phyloP scores from a whole-genome alignment of 2,797 vertebrate species.

The Onychomys torridus region DNA sequence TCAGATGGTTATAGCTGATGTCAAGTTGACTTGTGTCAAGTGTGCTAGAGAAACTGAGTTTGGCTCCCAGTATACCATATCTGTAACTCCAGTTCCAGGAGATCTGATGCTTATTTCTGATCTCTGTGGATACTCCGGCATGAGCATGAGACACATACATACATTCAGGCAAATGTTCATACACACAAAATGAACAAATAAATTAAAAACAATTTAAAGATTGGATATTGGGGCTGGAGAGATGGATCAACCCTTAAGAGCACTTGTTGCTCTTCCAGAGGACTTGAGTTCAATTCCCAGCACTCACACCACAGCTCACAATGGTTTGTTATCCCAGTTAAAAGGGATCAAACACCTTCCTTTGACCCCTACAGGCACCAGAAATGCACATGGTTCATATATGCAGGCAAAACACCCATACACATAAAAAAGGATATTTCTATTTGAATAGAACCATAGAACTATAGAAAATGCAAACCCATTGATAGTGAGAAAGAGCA shows the following conservation, averaged over 20 bases:
- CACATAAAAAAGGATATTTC: not conserved
- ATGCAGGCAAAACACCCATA: not conserved
- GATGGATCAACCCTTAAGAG: not conserved
- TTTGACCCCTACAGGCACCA: not conserved
- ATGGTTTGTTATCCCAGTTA: not conserved
- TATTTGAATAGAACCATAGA: not conserved
- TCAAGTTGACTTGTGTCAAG: not conserved
- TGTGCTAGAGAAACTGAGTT: not conserved
- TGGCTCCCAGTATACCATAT: not conserved
- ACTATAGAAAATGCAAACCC: not conserved
- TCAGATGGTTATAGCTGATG: not conserved
- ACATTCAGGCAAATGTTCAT: not conserved
- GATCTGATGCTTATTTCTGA: not conserved
- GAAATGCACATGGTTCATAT: not conserved
- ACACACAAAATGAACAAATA: not conserved
- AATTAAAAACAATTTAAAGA: not conserved
- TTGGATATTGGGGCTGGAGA: not conserved
- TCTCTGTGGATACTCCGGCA: not conserved
- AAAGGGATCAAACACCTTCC: not conserved
- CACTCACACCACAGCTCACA: not conserved
- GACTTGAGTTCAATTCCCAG: not conserved
- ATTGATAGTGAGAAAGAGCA: not conserved
- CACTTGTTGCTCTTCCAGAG: not conserved
- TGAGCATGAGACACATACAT: not conserved
- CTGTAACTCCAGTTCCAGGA: not conserved